Percentiles rank a stretch among this genome's conserved stretches.
Conservation (phyloP, 2,113 vertebrate genomes). For the Nerophis ophidion region DNA sequence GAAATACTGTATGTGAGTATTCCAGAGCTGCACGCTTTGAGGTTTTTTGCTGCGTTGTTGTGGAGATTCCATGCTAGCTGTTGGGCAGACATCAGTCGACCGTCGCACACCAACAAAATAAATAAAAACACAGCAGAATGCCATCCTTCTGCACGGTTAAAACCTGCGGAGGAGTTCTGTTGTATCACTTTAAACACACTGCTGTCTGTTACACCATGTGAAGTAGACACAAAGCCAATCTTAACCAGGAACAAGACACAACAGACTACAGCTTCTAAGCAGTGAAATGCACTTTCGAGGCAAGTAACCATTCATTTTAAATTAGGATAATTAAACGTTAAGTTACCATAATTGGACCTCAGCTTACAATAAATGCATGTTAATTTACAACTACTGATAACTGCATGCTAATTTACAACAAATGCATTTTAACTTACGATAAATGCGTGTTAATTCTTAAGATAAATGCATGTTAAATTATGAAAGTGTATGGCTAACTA, state of each 20-base stretch:
- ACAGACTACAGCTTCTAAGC: neutral
- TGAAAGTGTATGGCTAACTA: no score
- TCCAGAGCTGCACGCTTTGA: constrained; percentile 32
- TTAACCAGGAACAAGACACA: constrained; percentile 20
- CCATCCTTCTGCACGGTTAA: constrained; percentile 22
- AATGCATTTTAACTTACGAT: neutral
- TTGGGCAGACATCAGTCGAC: constrained; percentile 43
- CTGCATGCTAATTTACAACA: no score
- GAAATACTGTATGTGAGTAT: constrained; percentile 16
- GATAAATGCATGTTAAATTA: neutral
- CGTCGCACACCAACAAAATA: neutral
- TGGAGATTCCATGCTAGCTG: constrained; percentile 35
- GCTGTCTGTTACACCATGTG: constrained; percentile 19
- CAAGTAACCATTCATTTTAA: no score
- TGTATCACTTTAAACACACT: constrained; percentile 29
- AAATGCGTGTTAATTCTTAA: neutral
- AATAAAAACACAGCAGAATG: constrained; percentile 1
- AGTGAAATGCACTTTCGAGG: no score
- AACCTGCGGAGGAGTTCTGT: constrained; percentile 37
- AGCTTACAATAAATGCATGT: neutral
- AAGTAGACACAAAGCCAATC: constrained; percentile 22
- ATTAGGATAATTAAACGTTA: neutral
- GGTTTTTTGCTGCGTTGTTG: constrained; percentile 33
- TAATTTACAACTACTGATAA: neutral
- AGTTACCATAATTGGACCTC: neutral